Evolutionary conservation across 2,113 vertebrate species (phyloP), one percentile per base, ranked within the genome.

Genomic region (Marmota monax): DNA sequence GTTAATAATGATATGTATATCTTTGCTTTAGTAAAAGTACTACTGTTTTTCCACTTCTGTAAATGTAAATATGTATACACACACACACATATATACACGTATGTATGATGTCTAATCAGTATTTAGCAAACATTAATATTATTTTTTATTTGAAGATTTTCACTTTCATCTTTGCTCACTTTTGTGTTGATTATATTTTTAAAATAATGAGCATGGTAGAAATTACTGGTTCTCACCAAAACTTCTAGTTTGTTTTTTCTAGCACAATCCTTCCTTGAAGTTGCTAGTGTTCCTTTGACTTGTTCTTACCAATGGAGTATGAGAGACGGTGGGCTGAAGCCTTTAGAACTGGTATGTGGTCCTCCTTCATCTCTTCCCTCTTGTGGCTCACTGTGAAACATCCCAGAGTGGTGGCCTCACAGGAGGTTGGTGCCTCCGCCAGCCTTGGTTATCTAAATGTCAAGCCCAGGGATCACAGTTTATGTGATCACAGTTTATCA

Each of bases 11-110:
- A 22, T 70, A 45, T 32, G 12, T 45, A 25, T 56, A 27, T 72
- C 73, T 91, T 84, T 78, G 51, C 48, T 73, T 90, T 73, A n/a
- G 51, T 73, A 72, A 63, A 78, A 87, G 69, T 82, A n/a, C 51
- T 84, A 61, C 42, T 20, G 18, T 82, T 51, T 79, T 77, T 77
- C 12, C n/a, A 27, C 80, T 53, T 76, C 11, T 86, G 8, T 61
- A 61, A 61, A 61, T 25, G 9, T 10, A 25, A 8, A 9, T 63
- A 63, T 63, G 23, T 63, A 63, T 27, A 63, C 23, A 63, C 61
- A 63, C 23, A 63, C 18, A 27, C 61, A 63, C 20, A 58, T 2
- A 58, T 8, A 58, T 20, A 58, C 8, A 53, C 39, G 5, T 61
- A 23, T 23, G 5, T 56, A 53, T 84, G 37, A 70, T 82, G 5